These are phyloP conservation scores for Saccopteryx leptura DNA, from an alignment of 2,113 vertebrate genomes.

Conservation along the genomic window DNA sequence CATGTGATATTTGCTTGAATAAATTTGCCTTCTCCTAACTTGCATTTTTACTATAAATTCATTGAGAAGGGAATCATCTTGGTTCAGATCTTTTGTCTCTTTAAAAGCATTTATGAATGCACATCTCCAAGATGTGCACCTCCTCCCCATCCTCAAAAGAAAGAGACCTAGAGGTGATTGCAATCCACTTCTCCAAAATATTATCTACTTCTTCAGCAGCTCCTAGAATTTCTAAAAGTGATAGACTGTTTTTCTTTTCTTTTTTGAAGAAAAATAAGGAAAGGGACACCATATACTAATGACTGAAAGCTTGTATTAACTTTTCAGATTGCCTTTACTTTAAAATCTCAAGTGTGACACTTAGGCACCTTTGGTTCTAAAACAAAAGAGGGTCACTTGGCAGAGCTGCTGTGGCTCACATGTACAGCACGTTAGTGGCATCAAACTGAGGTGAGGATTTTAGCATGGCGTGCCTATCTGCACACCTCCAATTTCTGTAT, in stretches of 20 bases:
- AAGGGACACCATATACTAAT: not conserved
- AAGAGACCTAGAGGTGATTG: not conserved
- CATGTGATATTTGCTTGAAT: slow-evolving; percentile 69
- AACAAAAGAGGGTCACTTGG: not conserved
- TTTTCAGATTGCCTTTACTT: slow-evolving; percentile 46
- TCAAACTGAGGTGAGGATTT: not conserved
- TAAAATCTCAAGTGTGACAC: not conserved
- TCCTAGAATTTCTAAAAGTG: slow-evolving; percentile 8
- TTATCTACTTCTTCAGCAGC: slow-evolving; percentile 5
- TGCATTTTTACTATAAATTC: slow-evolving; percentile 57
- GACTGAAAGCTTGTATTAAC: not conserved
- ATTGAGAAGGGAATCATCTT: slow-evolving; percentile 27
- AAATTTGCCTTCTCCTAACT: slow-evolving; percentile 55
- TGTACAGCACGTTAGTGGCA: too few relatives aligned
- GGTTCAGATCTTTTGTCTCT: not conserved
- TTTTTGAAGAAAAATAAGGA: not conserved
- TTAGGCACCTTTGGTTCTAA: not conserved
- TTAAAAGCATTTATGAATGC: slow-evolving; percentile 49
- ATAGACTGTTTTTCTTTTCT: not conserved
- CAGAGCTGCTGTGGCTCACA: not conserved
- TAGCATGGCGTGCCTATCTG: not conserved
- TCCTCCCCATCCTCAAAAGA: not conserved
- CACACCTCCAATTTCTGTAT: not conserved
- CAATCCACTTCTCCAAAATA: not conserved
- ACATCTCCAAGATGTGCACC: not conserved